Evolutionary conservation across 2,888 invertebrate species (phyloP).

Genomic region (Gonocerus acuteangulatus): DNA sequence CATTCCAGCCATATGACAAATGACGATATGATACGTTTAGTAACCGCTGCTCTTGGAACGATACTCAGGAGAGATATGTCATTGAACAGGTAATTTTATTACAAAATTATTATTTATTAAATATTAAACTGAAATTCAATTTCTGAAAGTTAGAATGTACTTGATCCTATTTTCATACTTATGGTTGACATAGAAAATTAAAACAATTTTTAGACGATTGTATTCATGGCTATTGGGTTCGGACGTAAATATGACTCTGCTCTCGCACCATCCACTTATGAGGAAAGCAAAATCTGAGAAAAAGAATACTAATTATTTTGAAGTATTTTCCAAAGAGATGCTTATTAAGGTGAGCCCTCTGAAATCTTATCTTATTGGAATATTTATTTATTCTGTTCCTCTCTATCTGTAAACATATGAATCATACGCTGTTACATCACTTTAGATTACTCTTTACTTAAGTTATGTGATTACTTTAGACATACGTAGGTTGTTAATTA

Average conservation of each 20-base stretch:
- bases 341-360: constrained; percentile 45
- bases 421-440: too few species aligned
- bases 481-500: too few species aligned
- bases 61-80: constrained; percentile 83
- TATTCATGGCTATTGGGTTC: constrained; percentile 77
- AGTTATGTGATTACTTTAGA: too few species aligned
- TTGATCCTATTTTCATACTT: too few species aligned
- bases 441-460: too few species aligned
- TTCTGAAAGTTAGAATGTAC: neutral
- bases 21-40: constrained; percentile 61
- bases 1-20: constrained; percentile 63
- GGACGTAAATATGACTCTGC: constrained; percentile 52
- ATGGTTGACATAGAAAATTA: too few species aligned
- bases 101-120: neutral
- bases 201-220: constrained; percentile 57
- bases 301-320: constrained; percentile 52
- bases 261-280: constrained; percentile 43
- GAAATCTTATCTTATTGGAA: too few species aligned
- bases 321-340: constrained; percentile 59
- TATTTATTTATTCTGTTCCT: too few species aligned
- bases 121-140: neutral
- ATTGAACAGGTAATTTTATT: constrained; percentile 57
- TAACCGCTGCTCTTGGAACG: constrained; percentile 63
- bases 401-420: too few species aligned
- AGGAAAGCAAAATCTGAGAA: constrained; percentile 42